Conservation (phyloP, 1,140 invertebrate species). For the Parapsyche elsis region DNA sequence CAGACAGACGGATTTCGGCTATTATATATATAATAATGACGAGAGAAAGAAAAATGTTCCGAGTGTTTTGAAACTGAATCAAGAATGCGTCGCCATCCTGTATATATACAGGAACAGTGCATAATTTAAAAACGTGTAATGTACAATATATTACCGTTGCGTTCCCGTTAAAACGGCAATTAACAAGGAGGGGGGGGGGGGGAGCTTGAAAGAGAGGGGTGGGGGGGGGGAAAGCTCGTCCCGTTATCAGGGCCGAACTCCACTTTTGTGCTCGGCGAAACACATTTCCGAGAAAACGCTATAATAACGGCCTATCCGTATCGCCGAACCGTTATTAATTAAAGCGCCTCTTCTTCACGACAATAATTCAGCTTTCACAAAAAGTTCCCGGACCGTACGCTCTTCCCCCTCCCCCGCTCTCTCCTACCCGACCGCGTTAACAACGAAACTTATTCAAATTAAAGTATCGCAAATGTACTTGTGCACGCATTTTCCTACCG, state of each 20-base stretch:
- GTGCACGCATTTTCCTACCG: neutral
- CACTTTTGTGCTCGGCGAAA: slow-evolving; percentile 1
- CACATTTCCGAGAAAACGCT: slow-evolving; percentile 3
- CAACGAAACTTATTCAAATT: neutral
- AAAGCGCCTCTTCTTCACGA: neutral
- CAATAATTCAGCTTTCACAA: too few species aligned
- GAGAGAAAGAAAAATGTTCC: too few species aligned
- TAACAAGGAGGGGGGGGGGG: too few species aligned
- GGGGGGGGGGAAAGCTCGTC: neutral
- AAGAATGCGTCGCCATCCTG: too few species aligned
- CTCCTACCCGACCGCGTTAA: neutral
- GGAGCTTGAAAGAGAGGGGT: neutral
- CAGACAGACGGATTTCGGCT: too few species aligned
- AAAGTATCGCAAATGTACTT: neutral
- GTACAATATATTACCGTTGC: slow-evolving; percentile 1
- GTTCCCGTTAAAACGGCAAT: slow-evolving; percentile 9
- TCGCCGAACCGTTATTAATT: slow-evolving; percentile 7
- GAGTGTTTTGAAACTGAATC: too few species aligned
- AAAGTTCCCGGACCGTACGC: neutral
- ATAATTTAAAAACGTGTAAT: neutral
- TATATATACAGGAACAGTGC: too few species aligned
- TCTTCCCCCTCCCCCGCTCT: neutral
- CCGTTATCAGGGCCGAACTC: neutral
- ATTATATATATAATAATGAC: too few species aligned
- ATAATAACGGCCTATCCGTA: neutral